Conservation (phyloP, 2,888 invertebrate species). For the Pecten maximus region DNA sequence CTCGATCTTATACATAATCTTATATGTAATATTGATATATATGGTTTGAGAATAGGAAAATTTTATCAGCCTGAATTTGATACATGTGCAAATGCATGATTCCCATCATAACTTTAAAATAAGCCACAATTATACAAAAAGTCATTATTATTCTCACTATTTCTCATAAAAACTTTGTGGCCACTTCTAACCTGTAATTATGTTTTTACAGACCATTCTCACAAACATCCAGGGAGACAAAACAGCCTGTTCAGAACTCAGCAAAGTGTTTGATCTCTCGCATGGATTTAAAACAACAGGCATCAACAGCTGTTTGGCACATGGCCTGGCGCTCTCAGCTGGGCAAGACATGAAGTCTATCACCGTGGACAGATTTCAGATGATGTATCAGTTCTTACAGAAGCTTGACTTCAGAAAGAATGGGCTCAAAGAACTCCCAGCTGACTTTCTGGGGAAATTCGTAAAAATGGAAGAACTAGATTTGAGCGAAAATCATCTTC, state of each 20-base stretch:
- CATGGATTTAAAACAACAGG: conserved; percentile 43
- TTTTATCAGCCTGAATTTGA: no score
- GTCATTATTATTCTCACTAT: no score
- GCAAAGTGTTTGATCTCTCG: conserved; percentile 19
- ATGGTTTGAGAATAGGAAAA: no score
- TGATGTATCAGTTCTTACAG: conserved; percentile 60
- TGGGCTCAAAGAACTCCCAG: conserved; percentile 60
- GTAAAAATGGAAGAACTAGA: conserved; percentile 59
- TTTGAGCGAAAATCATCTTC: conserved; percentile 66
- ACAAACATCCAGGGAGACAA: conserved; percentile 39
- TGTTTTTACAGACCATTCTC: conserved; percentile 38
- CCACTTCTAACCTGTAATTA: no score
- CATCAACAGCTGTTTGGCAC: conserved; percentile 64
- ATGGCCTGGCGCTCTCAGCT: conserved; percentile 60
- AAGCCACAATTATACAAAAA: no score
- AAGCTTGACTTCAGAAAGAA: conserved; percentile 69
- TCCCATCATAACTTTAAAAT: no score
- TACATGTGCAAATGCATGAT: no score
- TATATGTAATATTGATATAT: no score
- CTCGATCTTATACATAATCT: no score
- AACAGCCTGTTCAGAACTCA: conserved; percentile 18
- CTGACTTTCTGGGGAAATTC: conserved; percentile 58
- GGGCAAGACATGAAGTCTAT: conserved; percentile 55
- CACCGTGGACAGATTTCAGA: conserved; percentile 53
- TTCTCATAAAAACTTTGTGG: no score